Base-by-base conservation (phyloP, 2,113 vertebrate genomes). In the Canis aureus region DNA sequence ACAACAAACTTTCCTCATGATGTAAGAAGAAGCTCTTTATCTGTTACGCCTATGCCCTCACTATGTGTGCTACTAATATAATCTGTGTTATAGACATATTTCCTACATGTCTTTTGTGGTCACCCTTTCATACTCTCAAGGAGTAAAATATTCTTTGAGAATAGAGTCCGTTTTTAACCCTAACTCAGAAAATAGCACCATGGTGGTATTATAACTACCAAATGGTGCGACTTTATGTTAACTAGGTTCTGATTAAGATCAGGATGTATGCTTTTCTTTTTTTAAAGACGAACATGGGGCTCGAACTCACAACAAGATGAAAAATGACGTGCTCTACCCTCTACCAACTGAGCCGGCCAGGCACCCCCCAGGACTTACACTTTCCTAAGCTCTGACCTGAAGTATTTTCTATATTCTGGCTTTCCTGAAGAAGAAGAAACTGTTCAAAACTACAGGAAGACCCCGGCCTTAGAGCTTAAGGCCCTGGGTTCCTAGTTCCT, bases 361-460 rank as follows among this genome's bases (percentile, higher is more conserved):
- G 43, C 1, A 0, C 74, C 25, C 74, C 25, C 23, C 43, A 76
- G 73, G 73, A 49, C 27, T 23, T 76, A 32, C 67, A 32, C 79
- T 90, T 94, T 89, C 81, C 80, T 62, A 78, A 86, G 55, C 78
- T 95, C 49, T 97, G 22, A 29, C 64, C 53, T 55, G n/a, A 71
- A 91, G 57, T 92, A 51, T 43, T 90, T 87, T 87, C 62, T 84
- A 9, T 80, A 69, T 93, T 81, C 2, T 15, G 27, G 76, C 87
- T 93, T 69, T 91, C 51, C 74, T 60, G 32, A 82, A 59, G 74
- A 82, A 59, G 74, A 96, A 82, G 95, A 87, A 89, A 85, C n/a
- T 59, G 32, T 90, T 94, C n/a, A 51, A 76, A 78, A 94, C 13
- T 59, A 15, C 23, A 49, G 59, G 53, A 60, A 86, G 83, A 51